Conservation (phyloP, 2,797 vertebrate species). For the Myiothlypis chrysogaster region DNA sequence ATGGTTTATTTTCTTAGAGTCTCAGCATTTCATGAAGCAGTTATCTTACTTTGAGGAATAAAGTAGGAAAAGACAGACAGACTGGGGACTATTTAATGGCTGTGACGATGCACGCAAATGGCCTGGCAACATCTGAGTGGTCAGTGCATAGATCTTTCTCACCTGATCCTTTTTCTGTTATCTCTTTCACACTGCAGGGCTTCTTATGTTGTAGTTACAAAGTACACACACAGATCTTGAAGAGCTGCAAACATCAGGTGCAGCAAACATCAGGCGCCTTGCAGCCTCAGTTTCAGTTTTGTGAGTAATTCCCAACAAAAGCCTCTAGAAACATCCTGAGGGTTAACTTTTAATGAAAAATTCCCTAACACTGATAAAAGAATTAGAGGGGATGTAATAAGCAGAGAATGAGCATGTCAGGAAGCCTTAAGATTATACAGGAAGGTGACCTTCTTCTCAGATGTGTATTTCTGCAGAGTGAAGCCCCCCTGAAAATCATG, state of each 20-base stretch:
- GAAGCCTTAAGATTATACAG: neutral
- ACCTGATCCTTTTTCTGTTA: neutral
- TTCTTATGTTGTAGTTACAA: neutral
- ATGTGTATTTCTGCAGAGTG: neutral
- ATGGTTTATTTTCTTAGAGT: neutral
- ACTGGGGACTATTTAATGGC: neutral
- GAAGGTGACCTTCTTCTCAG: neutral
- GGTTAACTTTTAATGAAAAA: neutral
- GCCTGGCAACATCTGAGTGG: neutral
- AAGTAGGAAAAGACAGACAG: neutral
- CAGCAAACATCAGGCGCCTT: neutral
- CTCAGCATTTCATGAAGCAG: neutral
- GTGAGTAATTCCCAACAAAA: neutral
- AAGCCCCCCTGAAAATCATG: neutral
- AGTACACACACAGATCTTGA: accelerated
- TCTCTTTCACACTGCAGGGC: neutral
- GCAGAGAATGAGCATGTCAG: neutral
- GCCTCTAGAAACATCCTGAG: neutral
- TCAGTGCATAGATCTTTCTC: neutral
- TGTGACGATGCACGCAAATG: neutral
- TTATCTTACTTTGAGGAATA: neutral
- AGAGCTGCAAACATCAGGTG: neutral
- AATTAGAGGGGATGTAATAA: neutral
- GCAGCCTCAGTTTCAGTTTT: neutral
- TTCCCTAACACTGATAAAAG: neutral